A percentile compares a stretch with the other conserved stretches of the same genome.
Evolutionary conservation across 2,797 vertebrate species (phyloP).

Genomic region (Pyrrhura leucotis): DNA sequence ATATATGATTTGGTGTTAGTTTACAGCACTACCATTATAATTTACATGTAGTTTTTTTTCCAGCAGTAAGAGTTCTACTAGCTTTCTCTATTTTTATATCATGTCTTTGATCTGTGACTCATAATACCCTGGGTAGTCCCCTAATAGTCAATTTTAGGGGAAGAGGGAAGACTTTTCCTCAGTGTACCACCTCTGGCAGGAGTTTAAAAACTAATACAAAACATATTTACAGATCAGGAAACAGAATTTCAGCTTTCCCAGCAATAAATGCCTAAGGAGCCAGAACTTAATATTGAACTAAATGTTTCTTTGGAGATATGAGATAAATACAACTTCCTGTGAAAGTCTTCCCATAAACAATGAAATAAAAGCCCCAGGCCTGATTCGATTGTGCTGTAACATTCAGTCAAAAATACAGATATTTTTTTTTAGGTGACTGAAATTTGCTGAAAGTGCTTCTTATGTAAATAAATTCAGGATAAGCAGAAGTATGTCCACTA

Average conservation of each 20-base stretch:
- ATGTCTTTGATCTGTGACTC: not conserved
- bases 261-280: not conserved
- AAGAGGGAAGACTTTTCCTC: not conserved
- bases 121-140: not conserved
- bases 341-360: not conserved
- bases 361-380: not conserved
- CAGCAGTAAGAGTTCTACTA: not conserved
- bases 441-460: not conserved
- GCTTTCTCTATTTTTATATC: not conserved
- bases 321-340: not conserved
- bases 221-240: not conserved
- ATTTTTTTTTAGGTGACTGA: not conserved
- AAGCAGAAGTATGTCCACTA: not conserved
- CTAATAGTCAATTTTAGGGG: not conserved
- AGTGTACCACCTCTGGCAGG: not conserved
- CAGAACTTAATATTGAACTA: not conserved
- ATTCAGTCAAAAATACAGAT: not conserved
- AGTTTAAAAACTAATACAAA: slow-evolving; percentile 3
- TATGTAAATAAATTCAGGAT: not conserved
- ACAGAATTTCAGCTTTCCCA: not conserved
- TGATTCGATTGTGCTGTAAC: not conserved
- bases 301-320: not conserved
- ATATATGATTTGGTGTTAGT: not conserved
- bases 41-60: not conserved
- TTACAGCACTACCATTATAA: not conserved